phyloP scores from a whole-genome alignment of 2,797 vertebrate genomes.

The Eurystomus glaucurus region DNA sequence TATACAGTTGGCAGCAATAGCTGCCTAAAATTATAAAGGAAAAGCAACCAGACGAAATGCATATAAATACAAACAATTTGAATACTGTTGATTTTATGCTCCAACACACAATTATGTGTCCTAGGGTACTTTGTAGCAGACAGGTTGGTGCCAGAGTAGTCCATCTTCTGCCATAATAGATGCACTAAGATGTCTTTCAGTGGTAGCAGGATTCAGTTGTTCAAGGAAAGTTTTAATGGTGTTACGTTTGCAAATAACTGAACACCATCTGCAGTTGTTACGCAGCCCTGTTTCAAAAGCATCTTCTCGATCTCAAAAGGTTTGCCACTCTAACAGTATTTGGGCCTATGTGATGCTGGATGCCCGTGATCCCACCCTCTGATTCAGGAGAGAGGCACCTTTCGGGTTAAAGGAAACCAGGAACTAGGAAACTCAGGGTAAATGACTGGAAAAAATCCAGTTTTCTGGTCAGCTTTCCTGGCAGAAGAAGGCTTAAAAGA shows the following conservation, averaged over 20 bases:
- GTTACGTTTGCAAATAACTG: not conserved
- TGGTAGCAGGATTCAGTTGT: not conserved
- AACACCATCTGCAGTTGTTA: not conserved
- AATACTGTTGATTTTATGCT: slow-evolving; percentile 67
- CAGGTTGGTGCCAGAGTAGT: slow-evolving; percentile 68
- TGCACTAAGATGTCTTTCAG: not conserved
- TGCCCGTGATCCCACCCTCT: not conserved
- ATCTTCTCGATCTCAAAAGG: not conserved
- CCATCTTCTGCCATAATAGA: slow-evolving; percentile 62
- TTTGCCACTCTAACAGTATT: not conserved
- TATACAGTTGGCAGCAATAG: slow-evolving; percentile 78
- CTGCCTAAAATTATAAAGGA: slow-evolving; percentile 82
- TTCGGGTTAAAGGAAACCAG: not conserved
- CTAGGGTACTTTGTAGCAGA: slow-evolving; percentile 69
- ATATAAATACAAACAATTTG: slow-evolving; percentile 78
- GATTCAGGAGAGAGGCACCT: not conserved
- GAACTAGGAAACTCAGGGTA: too few species aligned
- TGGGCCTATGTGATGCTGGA: not conserved
- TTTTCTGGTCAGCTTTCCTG: not conserved
- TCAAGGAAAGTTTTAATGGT: not conserved
- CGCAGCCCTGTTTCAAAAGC: not conserved
- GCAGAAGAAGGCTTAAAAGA: not conserved
- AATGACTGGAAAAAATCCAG: not conserved
- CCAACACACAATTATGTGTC: slow-evolving; percentile 74
- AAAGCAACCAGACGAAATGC: slow-evolving; percentile 46